Evolutionary conservation across 1,140 invertebrate species (phyloP).

Genomic region (Diuraphis noxia): DNA sequence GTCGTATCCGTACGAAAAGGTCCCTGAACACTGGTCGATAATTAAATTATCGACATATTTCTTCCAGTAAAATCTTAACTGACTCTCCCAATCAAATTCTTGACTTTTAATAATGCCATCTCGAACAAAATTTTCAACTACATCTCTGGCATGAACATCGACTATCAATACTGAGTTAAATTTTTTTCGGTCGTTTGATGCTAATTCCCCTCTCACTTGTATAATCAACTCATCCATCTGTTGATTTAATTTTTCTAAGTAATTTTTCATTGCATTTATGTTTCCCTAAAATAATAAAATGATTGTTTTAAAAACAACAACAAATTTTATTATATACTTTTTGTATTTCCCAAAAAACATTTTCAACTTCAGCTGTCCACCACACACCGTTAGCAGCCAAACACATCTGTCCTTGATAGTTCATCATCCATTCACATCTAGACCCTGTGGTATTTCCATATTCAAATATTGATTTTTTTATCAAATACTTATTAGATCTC

Average conservation of each 20-base stretch:
- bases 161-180: conserved; percentile 86
- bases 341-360: conserved; percentile 77
- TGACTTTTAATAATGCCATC: conserved; percentile 80
- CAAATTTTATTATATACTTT: conserved; percentile 58
- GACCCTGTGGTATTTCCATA: conserved; percentile 75
- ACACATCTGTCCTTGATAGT: conserved; percentile 86
- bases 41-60: conserved; percentile 74
- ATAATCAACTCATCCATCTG: conserved; percentile 84
- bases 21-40: conserved; percentile 77
- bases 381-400: conserved; percentile 84
- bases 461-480: conserved; percentile 84
- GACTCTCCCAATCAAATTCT: conserved; percentile 92
- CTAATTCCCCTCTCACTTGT: conserved; percentile 71
- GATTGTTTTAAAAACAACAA: background rate
- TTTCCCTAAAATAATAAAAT: conserved; percentile 65
- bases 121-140: conserved; percentile 82
- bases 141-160: conserved; percentile 87
- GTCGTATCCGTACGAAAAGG: conserved; percentile 89
- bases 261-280: conserved; percentile 87
- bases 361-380: conserved; percentile 93
- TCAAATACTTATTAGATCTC: conserved; percentile 77
- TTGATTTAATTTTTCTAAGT: conserved; percentile 75
- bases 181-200: conserved; percentile 81
- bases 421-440: conserved; percentile 81
- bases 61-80: conserved; percentile 88